A percentile compares a stretch with the other conserved stretches of the same genome.
Evolutionary conservation across 2,797 vertebrate genomes (phyloP).

Genomic region (Buceros bicornis): DNA sequence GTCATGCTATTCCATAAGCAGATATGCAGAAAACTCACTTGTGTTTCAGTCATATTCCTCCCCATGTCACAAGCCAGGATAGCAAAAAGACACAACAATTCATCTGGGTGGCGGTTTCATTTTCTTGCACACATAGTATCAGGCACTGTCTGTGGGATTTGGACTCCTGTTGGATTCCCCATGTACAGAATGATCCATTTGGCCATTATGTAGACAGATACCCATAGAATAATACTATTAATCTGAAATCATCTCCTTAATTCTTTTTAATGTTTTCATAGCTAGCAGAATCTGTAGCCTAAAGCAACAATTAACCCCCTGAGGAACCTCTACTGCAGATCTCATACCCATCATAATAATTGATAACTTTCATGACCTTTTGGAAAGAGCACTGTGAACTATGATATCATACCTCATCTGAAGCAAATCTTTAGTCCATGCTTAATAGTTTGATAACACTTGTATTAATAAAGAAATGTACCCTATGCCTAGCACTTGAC

Average conservation of each 20-base stretch:
- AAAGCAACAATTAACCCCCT: slow-evolving; percentile 50
- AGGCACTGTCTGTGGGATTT: background rate
- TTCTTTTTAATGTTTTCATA: background rate
- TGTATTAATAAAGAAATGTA: slow-evolving; percentile 40
- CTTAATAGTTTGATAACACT: slow-evolving; percentile 46
- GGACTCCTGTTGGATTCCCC: background rate
- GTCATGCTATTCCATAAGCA: background rate
- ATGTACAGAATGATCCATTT: background rate
- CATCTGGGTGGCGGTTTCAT: background rate
- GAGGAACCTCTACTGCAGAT: slow-evolving; percentile 25
- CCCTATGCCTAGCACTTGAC: background rate
- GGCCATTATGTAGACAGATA: background rate
- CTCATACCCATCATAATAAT: background rate
- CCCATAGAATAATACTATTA: background rate
- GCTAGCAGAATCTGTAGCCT: background rate
- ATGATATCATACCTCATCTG: slow-evolving; percentile 39
- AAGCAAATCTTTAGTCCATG: background rate
- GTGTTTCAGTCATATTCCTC: background rate
- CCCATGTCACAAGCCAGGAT: background rate
- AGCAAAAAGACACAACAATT: background rate
- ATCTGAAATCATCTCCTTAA: background rate
- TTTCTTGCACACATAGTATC: background rate
- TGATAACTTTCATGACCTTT: slow-evolving; percentile 10
- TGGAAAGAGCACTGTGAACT: slow-evolving; percentile 6
- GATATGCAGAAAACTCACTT: background rate